Base-by-base conservation (phyloP, 2,888 invertebrate species). In the Synanthedon vespiformis region DNA sequence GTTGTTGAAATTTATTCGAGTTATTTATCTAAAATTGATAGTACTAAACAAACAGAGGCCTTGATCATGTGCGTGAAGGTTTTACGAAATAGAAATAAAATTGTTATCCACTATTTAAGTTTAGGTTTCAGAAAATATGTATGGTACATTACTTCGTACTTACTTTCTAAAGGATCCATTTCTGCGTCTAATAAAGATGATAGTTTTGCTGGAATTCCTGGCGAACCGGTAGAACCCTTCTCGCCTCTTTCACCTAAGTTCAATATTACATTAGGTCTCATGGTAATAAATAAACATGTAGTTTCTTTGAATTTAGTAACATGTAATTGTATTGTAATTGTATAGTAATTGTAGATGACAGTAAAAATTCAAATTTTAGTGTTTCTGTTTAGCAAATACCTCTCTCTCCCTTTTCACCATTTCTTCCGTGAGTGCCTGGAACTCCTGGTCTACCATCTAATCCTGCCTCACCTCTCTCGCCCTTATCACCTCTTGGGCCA, bases 151-250 rank as follows among this genome's bases (percentile, higher is more conserved):
- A 27, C 27, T 27, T 27, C 6, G 27, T 2, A 60, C 76, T 76
- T 70, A 83, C 84, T 75, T 68, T 76, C 70, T 10, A 49, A 27
- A 5, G 73, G 68, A 44, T 76, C 66, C 52, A 73, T 63, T 4
- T 67, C 61, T 1, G 64, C 59, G 16, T 77, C 66, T 41, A 85
- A 56, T 48, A 85, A 62, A 34, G 79, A 75, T 2, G 70, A 64
- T 40, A 84, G 54, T 51, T 91, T 91, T 10, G 95, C 95, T 48
- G 92, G 90, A 52, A 90, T 88, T 4, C 97, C 97, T 18, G 91
- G 89, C 49, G 90, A 77, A n/a, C 97, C 97, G 55, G 89, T 90
- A 53, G 90, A 89, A 51, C 95, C 95, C 65, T 88, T 89, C 11
- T 80, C 72, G 34, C 95, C 95, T 41, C 74, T 77, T 0, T 89